A percentile compares a stretch with the other conserved stretches of the same genome.
Conservation (phyloP, 2,797 vertebrate species). For the Coreius guichenoti region DNA sequence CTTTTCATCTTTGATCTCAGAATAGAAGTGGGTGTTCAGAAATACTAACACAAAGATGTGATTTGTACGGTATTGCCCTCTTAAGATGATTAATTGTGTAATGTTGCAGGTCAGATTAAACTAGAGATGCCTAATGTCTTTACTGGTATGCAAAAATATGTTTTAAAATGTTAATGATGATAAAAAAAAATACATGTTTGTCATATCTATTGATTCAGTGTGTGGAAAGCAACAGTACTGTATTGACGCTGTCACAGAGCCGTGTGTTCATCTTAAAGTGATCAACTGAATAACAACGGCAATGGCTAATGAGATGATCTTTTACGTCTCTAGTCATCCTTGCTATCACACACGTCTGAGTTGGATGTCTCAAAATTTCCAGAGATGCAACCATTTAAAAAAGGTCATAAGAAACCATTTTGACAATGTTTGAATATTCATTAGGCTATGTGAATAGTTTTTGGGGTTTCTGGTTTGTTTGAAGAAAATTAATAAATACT, state of each 20-base stretch:
- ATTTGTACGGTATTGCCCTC: neutral
- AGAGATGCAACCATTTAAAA: constrained; percentile 66
- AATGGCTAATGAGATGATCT: neutral
- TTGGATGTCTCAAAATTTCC: constrained; percentile 71
- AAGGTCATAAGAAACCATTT: constrained; percentile 63
- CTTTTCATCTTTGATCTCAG: neutral
- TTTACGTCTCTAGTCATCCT: neutral
- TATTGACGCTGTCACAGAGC: neutral
- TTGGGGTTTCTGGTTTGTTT: constrained; percentile 74
- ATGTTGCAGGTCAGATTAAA: neutral
- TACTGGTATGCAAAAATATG: constrained; percentile 10
- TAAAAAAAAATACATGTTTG: neutral
- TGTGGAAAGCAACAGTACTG: neutral
- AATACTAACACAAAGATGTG: neutral
- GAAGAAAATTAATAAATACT: constrained; percentile 77
- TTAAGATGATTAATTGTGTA: constrained; percentile 4
- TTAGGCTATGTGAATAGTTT: constrained; percentile 78
- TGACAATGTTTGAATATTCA: constrained; percentile 67
- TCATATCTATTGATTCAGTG: constrained; percentile 24
- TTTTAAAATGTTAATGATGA: constrained; percentile 19
- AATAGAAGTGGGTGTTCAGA: neutral
- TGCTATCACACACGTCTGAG: constrained; percentile 49
- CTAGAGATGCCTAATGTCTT: constrained; percentile 3
- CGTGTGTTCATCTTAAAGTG: neutral
- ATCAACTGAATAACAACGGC: neutral